Evolutionary conservation across 1,140 invertebrate genomes (phyloP).

Genomic region (Drosophila kikkawai): DNA sequence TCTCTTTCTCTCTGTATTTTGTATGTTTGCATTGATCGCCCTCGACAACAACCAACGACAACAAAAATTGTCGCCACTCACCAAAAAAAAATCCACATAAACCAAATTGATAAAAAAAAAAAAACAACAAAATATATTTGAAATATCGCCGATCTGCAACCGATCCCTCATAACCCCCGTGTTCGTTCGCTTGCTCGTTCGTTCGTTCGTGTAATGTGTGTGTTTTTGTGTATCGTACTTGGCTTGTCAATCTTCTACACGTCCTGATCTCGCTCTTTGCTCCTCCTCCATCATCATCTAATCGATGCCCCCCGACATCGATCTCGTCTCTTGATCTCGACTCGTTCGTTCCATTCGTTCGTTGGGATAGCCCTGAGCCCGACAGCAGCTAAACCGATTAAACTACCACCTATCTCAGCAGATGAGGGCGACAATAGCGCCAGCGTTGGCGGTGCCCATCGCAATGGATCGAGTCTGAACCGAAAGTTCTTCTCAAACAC

Average conservation of each 20-base stretch:
- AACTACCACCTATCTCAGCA: slow-evolving; percentile 84
- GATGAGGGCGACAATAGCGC: slow-evolving; percentile 75
- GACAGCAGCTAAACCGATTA: slow-evolving; percentile 83
- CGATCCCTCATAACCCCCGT: slow-evolving; percentile 45
- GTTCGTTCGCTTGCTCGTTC: slow-evolving; percentile 24
- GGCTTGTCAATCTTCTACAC: slow-evolving; percentile 74
- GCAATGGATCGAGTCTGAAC: slow-evolving; percentile 63
- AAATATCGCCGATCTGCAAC: slow-evolving; percentile 46
- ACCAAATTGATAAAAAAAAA: slow-evolving; percentile 33
- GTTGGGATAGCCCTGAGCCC: slow-evolving; percentile 78
- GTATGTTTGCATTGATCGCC: slow-evolving; percentile 53
- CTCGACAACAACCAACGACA: slow-evolving; percentile 44
- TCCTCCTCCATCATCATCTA: slow-evolving; percentile 70
- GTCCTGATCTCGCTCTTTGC: slow-evolving; percentile 70
- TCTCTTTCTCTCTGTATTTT: slow-evolving; percentile 49
- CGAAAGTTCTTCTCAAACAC: slow-evolving; percentile 91
- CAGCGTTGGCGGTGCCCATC: slow-evolving; percentile 42
- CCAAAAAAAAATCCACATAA: slow-evolving; percentile 32
- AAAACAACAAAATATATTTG: slow-evolving; percentile 26
- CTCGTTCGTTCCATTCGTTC: slow-evolving; percentile 63
- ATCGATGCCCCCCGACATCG: slow-evolving; percentile 39
- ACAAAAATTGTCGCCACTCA: slow-evolving; percentile 38
- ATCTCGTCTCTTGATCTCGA: slow-evolving; percentile 39
- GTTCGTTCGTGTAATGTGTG: slow-evolving; percentile 35
- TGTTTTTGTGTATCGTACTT: slow-evolving; percentile 59